Evolutionary conservation across 2,888 invertebrate species (phyloP).

Genomic region (Phlogophora meticulosa): DNA sequence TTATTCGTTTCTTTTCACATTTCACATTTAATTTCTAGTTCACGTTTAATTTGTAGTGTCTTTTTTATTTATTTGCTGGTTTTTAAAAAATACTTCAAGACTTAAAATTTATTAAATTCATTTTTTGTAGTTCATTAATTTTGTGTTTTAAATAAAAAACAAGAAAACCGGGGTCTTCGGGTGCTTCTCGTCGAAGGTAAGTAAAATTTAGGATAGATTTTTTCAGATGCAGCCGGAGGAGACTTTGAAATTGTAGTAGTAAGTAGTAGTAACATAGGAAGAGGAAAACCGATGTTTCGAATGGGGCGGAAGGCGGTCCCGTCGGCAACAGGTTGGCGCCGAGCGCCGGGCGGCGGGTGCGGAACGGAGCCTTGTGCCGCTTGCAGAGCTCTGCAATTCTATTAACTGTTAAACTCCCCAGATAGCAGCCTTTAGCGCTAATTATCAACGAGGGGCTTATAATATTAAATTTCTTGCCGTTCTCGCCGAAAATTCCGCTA

Average conservation of each 20-base stretch:
- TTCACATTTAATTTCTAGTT: constrained; percentile 72
- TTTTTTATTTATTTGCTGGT: constrained; percentile 76
- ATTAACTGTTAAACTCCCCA: constrained; percentile 85
- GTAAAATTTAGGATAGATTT: constrained; percentile 51
- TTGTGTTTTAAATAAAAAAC: constrained; percentile 76
- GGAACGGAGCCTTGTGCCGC: constrained; percentile 71
- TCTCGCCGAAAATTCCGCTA: constrained; percentile 72
- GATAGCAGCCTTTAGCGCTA: constrained; percentile 80
- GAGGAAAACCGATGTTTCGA: constrained; percentile 70
- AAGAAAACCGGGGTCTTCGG: constrained; percentile 38
- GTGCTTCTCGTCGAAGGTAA: constrained; percentile 52
- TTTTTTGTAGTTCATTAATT: constrained; percentile 78
- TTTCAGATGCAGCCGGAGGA: constrained; percentile 55
- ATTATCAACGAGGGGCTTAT: constrained; percentile 80
- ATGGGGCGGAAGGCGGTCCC: constrained; percentile 91
- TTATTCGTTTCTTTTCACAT: constrained; percentile 81
- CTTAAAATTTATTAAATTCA: constrained; percentile 70
- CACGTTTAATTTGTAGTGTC: constrained; percentile 79
- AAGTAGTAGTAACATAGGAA: constrained; percentile 40
- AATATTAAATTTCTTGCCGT: constrained; percentile 80
- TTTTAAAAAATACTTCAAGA: constrained; percentile 44
- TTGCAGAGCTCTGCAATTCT: constrained; percentile 81
- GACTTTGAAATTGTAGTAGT: constrained; percentile 47
- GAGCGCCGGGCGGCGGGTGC: constrained; percentile 74
- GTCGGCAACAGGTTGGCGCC: constrained; percentile 89